Percentiles rank a stretch among this genome's conserved stretches.
Evolutionary conservation across 2,888 invertebrate species (phyloP).

Genomic region (Plusia festucae): DNA sequence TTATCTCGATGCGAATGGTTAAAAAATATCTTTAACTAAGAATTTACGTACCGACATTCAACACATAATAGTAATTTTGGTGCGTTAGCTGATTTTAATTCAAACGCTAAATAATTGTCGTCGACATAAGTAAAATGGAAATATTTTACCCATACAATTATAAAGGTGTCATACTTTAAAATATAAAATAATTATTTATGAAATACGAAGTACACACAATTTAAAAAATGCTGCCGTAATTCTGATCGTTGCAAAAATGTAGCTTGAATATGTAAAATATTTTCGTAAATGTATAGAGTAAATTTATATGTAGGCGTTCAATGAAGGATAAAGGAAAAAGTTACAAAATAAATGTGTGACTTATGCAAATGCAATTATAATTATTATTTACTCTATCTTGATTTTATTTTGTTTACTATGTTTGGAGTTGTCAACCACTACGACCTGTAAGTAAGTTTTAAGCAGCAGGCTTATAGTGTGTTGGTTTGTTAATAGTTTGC

Average conservation of each 20-base stretch:
- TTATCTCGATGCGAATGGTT: no score
- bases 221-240: not conserved
- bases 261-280: conserved; percentile 14
- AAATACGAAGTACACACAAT: not conserved
- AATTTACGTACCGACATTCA: no score
- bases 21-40: no score
- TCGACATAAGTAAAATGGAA: no score
- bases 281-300: conserved; percentile 8
- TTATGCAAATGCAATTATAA: not conserved
- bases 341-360: not conserved
- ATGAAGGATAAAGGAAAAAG: conserved; percentile 8
- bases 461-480: conserved; percentile 10
- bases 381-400: not conserved
- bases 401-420: not conserved
- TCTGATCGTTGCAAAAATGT: conserved; percentile 1
- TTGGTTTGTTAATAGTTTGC: conserved; percentile 53
- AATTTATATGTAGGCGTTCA: no score
- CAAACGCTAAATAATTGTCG: no score
- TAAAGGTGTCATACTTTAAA: not conserved
- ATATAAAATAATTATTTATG: not conserved
- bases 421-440: not conserved
- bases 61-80: no score
- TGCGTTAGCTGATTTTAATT: no score
- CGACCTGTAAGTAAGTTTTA: conserved; percentile 26
- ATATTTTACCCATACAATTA: no score